Base-by-base conservation (phyloP, 2,113 vertebrate species). In the Xenopus laevis region DNA sequence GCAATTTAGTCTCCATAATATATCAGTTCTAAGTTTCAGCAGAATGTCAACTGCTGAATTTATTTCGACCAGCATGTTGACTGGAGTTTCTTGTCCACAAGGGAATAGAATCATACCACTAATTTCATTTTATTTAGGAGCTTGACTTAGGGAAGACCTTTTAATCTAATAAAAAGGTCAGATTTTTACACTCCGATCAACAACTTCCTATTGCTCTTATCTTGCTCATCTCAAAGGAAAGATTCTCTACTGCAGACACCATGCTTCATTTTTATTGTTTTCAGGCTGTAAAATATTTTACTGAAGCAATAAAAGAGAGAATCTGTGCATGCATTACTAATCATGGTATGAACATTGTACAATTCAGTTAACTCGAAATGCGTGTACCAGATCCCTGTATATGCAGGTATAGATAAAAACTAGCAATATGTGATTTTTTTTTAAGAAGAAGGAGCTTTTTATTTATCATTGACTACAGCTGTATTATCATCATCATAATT, bases 1-100 rank as follows among this genome's bases (percentile, higher is more conserved):
- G 73, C 80, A 80, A 83, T 87, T 86, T 81, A 82, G 71, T 65
- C 52, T 74, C 72, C 46, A 72, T 76, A 85, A 78, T 71, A 74
- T 81, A 84, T 82, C 67, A 82, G 71, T 80, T 78, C 78, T 77
- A 77, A 78, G 63, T 59, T 78, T 85, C 68, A 66, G 82, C 85
- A 80, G 71, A 79, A 71, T 77, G 33, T 77, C 82, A 80, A 68
- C 80, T 79, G 68, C 71, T 86, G 78, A 86, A 87, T 87, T 76
- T 84, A 79, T 78, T 45, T 82, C 75, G 81, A 82, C 79, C 13
- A 8, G 15, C 68, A 16, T 81, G 81, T 79, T 81, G 82, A 82
- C 80, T 68, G 0, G 0, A 81, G 72, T 74, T 83, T 68, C 55
- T 27, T 81, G 64, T 55, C 74, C 73, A 78, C 52, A 23, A 81